phyloP scores from a whole-genome alignment of 2,113 vertebrate genomes.

The Thalassarche chlororhynchos region DNA sequence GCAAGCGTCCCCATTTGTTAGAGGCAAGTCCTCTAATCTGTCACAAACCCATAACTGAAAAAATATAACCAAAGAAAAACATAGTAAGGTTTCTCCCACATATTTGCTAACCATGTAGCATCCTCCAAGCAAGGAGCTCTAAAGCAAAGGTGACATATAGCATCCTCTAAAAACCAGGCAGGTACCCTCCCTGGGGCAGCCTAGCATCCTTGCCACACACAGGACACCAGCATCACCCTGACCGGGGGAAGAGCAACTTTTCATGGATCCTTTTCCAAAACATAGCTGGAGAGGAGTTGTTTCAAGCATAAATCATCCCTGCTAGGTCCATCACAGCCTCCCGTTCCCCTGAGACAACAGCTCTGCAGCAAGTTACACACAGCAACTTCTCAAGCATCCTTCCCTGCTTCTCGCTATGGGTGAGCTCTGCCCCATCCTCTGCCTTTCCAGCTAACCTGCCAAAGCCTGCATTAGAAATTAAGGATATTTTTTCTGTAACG shows the following conservation, averaged over 20 bases:
- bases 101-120: accelerated
- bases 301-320: background rate
- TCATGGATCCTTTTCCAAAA: background rate
- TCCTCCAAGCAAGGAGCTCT: background rate
- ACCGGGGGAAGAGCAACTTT: background rate
- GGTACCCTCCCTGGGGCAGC: background rate
- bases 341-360: accelerated
- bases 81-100: accelerated
- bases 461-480: background rate
- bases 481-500: background rate
- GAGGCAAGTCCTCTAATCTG: accelerated
- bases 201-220: background rate
- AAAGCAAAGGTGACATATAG: background rate
- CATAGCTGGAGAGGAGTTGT: background rate
- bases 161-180: background rate
- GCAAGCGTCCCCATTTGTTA: background rate
- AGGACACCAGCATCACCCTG: background rate
- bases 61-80: background rate
- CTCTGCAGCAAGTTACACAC: background rate
- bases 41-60: background rate
- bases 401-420: background rate
- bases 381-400: background rate
- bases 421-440: background rate
- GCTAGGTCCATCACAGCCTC: background rate
- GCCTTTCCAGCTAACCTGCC: background rate